Conservation (phyloP, 2,888 invertebrate genomes). For the Drosophila formosana region DNA sequence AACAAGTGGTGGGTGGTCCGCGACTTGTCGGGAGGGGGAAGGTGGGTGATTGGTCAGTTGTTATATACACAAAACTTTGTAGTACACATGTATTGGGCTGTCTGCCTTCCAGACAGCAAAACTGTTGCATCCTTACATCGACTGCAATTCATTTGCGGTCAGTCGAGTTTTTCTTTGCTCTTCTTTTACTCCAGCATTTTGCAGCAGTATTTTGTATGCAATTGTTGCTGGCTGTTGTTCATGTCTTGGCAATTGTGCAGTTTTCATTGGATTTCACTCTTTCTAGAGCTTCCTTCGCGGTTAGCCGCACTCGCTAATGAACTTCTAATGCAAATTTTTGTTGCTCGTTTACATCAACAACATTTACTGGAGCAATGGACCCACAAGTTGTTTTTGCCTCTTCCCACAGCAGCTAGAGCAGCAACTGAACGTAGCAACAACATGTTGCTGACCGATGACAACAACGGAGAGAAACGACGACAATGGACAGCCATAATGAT, state of each 20-base stretch:
- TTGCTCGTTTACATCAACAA: conserved; percentile 51
- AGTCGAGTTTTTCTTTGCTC: conserved; percentile 17
- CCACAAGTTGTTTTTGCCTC: conserved; percentile 52
- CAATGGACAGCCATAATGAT: conserved; percentile 62
- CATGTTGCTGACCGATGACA: conserved; percentile 56
- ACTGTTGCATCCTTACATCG: conserved; percentile 9
- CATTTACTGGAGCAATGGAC: conserved; percentile 56
- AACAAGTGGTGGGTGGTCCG: conserved; percentile 66
- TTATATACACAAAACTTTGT: conserved; percentile 10
- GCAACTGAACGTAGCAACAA: conserved; percentile 19
- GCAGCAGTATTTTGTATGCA: conserved; percentile 13
- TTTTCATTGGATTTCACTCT: conserved; percentile 45
- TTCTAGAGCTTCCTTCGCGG: conserved; percentile 53
- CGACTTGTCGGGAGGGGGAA: not conserved
- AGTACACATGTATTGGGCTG: conserved; percentile 8
- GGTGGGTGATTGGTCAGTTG: conserved; percentile 1
- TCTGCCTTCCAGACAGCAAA: not conserved
- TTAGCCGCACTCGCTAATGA: conserved; percentile 73
- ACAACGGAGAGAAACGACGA: conserved; percentile 28
- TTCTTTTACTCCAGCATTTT: conserved; percentile 11
- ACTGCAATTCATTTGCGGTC: conserved; percentile 54
- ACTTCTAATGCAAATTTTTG: conserved; percentile 78
- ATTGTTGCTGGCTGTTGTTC: conserved; percentile 21
- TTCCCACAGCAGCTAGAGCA: conserved; percentile 21
- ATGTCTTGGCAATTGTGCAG: conserved; percentile 44